Conservation (phyloP, 1,140 invertebrate genomes). For the Sipha flava region DNA sequence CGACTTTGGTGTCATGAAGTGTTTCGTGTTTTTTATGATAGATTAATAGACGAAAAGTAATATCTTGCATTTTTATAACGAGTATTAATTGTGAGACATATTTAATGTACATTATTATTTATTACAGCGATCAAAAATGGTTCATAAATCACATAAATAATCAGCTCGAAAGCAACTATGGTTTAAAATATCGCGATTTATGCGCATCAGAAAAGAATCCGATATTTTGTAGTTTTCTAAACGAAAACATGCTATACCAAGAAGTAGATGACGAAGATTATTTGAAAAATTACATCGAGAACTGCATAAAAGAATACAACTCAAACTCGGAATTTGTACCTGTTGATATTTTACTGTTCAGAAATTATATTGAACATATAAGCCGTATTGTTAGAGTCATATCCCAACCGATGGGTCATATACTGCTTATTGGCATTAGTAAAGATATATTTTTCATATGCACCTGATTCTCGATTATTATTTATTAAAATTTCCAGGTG, state of each 20-base stretch:
- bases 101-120: too few species aligned
- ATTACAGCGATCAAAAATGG: constrained; percentile 1
- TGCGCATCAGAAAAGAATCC: not conserved
- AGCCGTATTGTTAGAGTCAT: constrained; percentile 68
- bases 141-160: not conserved
- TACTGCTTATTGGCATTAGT: constrained; percentile 72
- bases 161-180: not conserved
- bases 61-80: constrained; percentile 43
- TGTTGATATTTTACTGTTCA: constrained; percentile 80
- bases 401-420: constrained; percentile 68
- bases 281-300: constrained; percentile 72
- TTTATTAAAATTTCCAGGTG: constrained; percentile 48
- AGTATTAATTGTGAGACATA: too few species aligned
- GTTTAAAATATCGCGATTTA: not conserved
- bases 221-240: not conserved
- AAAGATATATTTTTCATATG: not conserved
- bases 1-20: constrained; percentile 88
- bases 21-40: constrained; percentile 85
- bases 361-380: constrained; percentile 84
- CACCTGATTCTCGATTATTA: not conserved
- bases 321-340: constrained; percentile 54
- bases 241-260: not conserved
- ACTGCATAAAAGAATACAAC: constrained; percentile 84
- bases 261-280: constrained; percentile 48
- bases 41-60: constrained; percentile 68